Evolutionary conservation across 53 echinoderm and acorn worm species (phyloP).

Genomic region (Paracentrotus lividus): DNA sequence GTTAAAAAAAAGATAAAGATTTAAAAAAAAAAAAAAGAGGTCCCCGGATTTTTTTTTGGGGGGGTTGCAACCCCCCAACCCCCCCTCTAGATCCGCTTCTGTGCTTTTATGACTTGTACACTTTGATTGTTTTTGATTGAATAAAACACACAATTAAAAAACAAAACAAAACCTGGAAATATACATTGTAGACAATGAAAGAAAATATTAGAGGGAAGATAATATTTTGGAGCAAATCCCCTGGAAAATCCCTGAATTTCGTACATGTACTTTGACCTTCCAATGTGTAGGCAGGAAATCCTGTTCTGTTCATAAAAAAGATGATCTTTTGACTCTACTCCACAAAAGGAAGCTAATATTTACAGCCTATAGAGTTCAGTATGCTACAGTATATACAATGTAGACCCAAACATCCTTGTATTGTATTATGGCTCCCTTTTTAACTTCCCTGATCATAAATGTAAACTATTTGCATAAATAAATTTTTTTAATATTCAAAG

Average conservation of each 20-base stretch:
- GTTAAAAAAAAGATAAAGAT: no score
- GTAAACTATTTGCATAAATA: no score
- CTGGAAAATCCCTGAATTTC: slow-evolving; percentile 27
- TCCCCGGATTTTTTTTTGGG: no score
- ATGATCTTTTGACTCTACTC: not conserved
- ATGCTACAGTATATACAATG: not conserved
- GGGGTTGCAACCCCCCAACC: no score
- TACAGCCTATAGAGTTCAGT: not conserved
- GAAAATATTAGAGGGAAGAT: not conserved
- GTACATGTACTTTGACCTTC: slow-evolving; percentile 14
- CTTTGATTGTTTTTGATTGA: no score
- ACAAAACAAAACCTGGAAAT: not conserved
- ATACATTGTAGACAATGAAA: not conserved
- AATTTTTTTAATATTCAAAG: no score
- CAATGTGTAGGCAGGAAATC: slow-evolving; percentile 32
- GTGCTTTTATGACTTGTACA: no score
- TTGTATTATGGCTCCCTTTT: not conserved
- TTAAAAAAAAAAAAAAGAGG: no score
- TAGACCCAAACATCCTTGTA: not conserved
- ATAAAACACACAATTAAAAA: no score
- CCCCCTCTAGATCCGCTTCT: no score
- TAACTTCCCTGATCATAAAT: not conserved
- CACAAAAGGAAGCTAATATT: not conserved
- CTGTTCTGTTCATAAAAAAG: slow-evolving; percentile 16
- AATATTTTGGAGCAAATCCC: not conserved